These are phyloP conservation scores for Sinocyclocheilus anshuiensis DNA, from an alignment of 2,113 vertebrate genomes.

Conservation along the genomic window DNA sequence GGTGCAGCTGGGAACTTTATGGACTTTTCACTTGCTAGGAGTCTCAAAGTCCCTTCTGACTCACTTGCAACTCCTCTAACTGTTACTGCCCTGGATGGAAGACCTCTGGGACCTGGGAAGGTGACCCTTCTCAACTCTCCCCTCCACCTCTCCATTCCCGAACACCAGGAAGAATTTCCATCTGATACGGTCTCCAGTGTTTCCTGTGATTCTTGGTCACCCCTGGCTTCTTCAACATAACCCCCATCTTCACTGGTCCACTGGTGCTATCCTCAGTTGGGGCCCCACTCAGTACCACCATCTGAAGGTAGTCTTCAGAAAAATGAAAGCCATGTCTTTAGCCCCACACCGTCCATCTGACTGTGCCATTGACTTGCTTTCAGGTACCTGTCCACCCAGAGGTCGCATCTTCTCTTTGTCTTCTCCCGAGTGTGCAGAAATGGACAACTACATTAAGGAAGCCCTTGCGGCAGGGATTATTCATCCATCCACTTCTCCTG, in stretches of 20 bases:
- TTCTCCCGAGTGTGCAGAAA: too few species aligned
- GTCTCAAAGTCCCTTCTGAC: too few species aligned
- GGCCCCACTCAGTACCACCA: neutral
- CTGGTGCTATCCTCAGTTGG: neutral
- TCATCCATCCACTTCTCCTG: neutral
- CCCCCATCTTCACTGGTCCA: neutral
- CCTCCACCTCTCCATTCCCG: neutral
- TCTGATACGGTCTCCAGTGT: neutral
- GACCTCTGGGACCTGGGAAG: too few species aligned
- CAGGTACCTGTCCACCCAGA: neutral
- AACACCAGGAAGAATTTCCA: neutral
- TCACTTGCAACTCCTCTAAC: too few species aligned
- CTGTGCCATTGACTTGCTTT: neutral
- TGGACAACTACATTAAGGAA: too few species aligned
- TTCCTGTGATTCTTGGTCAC: too few species aligned
- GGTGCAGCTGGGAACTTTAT: too few species aligned
- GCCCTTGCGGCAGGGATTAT: neutral
- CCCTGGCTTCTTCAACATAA: neutral
- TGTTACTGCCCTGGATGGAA: too few species aligned
- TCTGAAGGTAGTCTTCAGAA: neutral
- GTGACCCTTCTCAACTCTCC: neutral
- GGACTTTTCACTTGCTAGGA: too few species aligned
- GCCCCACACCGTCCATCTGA: neutral
- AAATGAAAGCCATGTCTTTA: neutral
- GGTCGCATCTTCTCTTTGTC: too few species aligned